These are phyloP conservation scores for Arizona elegans DNA, from an alignment of 2,113 vertebrate species.

Conservation along the genomic window DNA sequence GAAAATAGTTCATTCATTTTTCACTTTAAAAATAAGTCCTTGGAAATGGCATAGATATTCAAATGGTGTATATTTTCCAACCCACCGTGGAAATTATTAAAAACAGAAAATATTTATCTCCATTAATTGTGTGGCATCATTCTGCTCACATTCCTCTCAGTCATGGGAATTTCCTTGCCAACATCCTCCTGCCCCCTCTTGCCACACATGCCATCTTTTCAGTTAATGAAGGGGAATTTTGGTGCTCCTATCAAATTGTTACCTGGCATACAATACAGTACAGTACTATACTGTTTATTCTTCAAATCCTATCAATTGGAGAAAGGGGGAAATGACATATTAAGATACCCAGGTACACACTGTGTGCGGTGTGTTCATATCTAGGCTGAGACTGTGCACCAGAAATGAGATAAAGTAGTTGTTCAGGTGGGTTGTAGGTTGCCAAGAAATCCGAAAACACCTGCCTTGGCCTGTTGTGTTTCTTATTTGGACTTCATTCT, in stretches of 20 bases:
- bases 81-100: not conserved
- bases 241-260: not conserved
- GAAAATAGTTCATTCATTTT: not conserved
- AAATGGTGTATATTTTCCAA: not conserved
- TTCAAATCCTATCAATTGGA: not conserved
- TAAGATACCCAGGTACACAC: not conserved
- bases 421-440: fast-evolving
- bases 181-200: not conserved
- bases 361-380: not conserved
- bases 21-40: not conserved
- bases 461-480: not conserved
- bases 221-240: not conserved
- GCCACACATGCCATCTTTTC: not conserved
- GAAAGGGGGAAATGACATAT: not conserved
- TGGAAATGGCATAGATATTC: not conserved
- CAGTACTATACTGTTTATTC: not conserved
- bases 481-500: not conserved
- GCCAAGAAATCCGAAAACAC: not conserved
- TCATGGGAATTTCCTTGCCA: not conserved
- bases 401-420: too few relatives aligned
- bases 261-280: not conserved
- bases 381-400: not conserved
- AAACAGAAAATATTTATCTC: not conserved
- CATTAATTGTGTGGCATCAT: not conserved
- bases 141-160: not conserved